These are phyloP conservation scores for Chymomyza amoena DNA, from an alignment of 2,888 invertebrate genomes.

Conservation along the genomic window DNA sequence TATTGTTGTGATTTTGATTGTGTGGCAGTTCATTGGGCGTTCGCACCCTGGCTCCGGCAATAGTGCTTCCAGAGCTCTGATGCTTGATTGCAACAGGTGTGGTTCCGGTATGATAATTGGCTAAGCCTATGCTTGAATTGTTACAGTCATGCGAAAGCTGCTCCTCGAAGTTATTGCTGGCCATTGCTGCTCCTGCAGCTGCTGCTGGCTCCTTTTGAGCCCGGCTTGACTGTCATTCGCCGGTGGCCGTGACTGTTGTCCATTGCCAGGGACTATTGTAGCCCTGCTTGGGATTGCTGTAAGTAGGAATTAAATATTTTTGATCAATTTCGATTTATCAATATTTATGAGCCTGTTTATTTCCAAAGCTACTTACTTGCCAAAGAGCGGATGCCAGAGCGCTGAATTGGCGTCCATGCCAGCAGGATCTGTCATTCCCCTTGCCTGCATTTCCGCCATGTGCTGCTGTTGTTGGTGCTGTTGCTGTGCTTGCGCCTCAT, in stretches of 20 bases:
- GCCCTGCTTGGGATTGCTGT: constrained; percentile 76
- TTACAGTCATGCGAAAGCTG: constrained; percentile 38
- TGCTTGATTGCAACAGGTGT: constrained; percentile 18
- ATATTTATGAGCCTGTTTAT: background rate
- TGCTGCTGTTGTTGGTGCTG: constrained; percentile 70
- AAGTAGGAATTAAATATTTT: constrained; percentile 6
- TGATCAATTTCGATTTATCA: constrained; percentile 13
- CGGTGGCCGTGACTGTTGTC: constrained; percentile 81
- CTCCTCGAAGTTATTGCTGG: constrained; percentile 35
- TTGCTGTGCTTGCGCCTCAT: constrained; percentile 64
- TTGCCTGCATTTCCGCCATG: constrained; percentile 43
- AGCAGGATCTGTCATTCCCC: constrained; percentile 76
- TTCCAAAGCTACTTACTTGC: constrained; percentile 84
- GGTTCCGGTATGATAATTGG: constrained; percentile 46
- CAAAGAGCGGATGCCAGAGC: constrained; percentile 91
- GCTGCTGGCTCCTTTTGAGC: constrained; percentile 78
- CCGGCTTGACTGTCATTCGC: constrained; percentile 81
- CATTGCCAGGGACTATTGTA: constrained; percentile 82
- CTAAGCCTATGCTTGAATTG: constrained; percentile 38
- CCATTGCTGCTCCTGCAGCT: constrained; percentile 38
- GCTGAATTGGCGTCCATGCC: constrained; percentile 83
- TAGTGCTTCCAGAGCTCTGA: constrained; percentile 13
- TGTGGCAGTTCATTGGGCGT: constrained; percentile 17
- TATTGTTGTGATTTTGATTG: constrained; percentile 36
- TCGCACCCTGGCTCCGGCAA: constrained; percentile 32